A percentile compares a stretch with the other conserved stretches of the same genome.
phyloP scores from a whole-genome alignment of 2,113 vertebrate species.

The Cebidichthys violaceus region DNA sequence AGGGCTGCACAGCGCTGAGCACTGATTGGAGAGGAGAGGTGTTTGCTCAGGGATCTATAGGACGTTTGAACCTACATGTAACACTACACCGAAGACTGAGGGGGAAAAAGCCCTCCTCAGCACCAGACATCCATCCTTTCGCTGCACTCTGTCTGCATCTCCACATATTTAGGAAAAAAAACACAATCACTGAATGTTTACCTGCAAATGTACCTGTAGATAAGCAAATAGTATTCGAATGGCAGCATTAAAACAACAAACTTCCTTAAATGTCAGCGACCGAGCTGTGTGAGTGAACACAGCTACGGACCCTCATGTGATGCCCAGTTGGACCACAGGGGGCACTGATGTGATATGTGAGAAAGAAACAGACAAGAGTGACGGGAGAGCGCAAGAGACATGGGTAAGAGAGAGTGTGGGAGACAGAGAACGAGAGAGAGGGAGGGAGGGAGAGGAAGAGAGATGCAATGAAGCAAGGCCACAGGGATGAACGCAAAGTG shows the following conservation, averaged over 20 bases:
- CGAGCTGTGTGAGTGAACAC: background rate
- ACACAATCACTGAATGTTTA: conserved; percentile 14
- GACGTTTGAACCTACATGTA: conserved; percentile 71
- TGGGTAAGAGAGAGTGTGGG: conserved; percentile 12
- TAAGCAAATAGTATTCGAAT: background rate
- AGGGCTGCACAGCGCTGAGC: conserved; percentile 50
- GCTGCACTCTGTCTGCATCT: background rate
- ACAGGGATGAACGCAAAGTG: conserved; percentile 77
- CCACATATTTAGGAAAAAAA: background rate
- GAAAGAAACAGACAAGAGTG: conserved; percentile 41
- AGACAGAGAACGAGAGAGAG: conserved; percentile 31
- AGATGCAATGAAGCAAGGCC: conserved; percentile 79
- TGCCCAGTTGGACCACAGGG: conserved; percentile 82
- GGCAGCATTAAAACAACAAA: conserved; percentile 20
- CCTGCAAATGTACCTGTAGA: conserved; percentile 2
- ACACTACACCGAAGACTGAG: conserved; percentile 53
- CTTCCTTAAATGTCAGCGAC: conserved; percentile 29
- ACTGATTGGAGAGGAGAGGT: conserved; percentile 75
- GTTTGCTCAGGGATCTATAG: conserved; percentile 76
- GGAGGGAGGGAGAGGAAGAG: conserved; percentile 52
- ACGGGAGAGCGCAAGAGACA: conserved; percentile 39
- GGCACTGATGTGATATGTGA: conserved; percentile 84
- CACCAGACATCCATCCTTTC: conserved; percentile 24
- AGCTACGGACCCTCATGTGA: conserved; percentile 42
- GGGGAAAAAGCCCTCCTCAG: conserved; percentile 18